Evolutionary conservation across 1,140 invertebrate genomes (phyloP), one percentile per base, ranked within the genome.

Genomic region (Ooceraea biroi): DNA sequence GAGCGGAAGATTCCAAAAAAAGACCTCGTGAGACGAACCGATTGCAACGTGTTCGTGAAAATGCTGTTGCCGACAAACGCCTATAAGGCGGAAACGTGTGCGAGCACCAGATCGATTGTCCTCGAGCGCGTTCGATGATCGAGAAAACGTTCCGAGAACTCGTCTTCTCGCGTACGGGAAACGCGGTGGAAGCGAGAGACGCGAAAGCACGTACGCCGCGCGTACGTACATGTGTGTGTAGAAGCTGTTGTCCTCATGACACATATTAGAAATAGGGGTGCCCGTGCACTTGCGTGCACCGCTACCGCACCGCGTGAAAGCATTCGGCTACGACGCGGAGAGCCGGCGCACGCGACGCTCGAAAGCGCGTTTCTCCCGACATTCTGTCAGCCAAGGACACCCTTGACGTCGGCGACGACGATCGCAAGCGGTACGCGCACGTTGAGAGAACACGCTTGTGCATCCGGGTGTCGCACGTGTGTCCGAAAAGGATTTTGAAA

Each of bases 171-270:
- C 22, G 30, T 63, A 2, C 8, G n/a, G 44, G 27, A 50, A 17
- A 46, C 30, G 48, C 36, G 60, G 25, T n/a, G 58, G 25, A 12
- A n/a, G 44, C 60, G 76, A 12, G 11, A 19, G 11, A 19, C 3
- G 44, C 27, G 27, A 4, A n/a, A 63, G 27, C 27, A 44, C 41
- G 46, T 17, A 41, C 52, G 41, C 12, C 57, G 58, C 73, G 36
- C n/a, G 57, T 30, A 17, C 3, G n/a, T 78, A 46, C 22, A 72
- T 36, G 77, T 82, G 66, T 55, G 55, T 82, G 66, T 22, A 19
- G n/a, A 48, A 52, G 14, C 25, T 30, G 76, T 68, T 80, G 76
- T 69, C 76, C 76, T 69, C 36, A 63, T 80, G 76, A 80, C 76
- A 80, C 36, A 80, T 69, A 80, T 57, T 69, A 57, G 76, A 44